A percentile compares a stretch with the other conserved stretches of the same genome.
Evolutionary conservation across 2,113 vertebrate genomes (phyloP).

Genomic region (Ceyx margarethae): DNA sequence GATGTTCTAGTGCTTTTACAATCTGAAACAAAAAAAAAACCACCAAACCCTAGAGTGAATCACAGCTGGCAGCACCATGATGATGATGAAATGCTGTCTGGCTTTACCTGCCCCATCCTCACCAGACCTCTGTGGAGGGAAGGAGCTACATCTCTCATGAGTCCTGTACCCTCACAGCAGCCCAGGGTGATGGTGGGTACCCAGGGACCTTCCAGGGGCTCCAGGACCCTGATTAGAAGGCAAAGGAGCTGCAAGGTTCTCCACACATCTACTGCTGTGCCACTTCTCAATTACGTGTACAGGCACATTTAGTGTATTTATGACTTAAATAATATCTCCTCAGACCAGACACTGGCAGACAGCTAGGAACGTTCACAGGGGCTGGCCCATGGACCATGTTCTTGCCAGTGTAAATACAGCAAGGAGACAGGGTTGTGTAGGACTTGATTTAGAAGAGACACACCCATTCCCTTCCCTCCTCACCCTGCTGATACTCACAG

Average conservation of each 20-base stretch:
- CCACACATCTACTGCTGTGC: not conserved
- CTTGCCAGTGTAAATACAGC: not conserved
- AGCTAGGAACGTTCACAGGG: not conserved
- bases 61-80: not conserved
- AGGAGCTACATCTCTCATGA: not conserved
- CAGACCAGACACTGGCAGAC: not conserved
- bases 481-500: conserved; percentile 76
- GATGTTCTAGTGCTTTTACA: conserved; percentile 95
- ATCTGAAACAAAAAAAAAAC: conserved; percentile 78
- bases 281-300: accelerated
- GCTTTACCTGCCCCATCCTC: not conserved
- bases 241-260: not conserved
- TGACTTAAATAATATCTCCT: not conserved
- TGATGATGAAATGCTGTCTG: not conserved
- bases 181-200: not conserved
- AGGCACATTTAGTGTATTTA: not conserved
- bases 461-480: not conserved
- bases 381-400: not conserved
- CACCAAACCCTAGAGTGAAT: not conserved
- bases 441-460: not conserved
- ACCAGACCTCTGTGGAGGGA: not conserved
- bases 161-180: not conserved
- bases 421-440: not conserved
- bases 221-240: not conserved
- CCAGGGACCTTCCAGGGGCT: not conserved